Conservation (phyloP, 2,888 invertebrate genomes). For the Branchinecta sandiegonensis region DNA sequence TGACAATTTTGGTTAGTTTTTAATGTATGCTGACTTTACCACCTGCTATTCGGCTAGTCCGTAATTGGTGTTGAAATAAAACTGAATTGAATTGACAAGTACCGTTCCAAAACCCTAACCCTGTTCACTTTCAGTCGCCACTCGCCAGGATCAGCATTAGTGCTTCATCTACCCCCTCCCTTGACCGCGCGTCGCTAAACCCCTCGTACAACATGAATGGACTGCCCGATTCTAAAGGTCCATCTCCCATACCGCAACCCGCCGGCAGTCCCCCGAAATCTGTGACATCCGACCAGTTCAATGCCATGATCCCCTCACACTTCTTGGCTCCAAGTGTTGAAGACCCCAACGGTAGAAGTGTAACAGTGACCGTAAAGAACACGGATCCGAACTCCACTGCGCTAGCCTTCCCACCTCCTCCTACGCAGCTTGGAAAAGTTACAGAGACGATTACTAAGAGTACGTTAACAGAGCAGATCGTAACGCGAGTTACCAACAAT, state of each 20-base stretch:
- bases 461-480: constrained; percentile 85
- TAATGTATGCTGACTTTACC: too few relatives aligned
- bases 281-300: constrained; percentile 84
- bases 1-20: too few relatives aligned
- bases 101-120: neutral
- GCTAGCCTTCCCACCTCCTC: constrained; percentile 63
- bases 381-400: constrained; percentile 47
- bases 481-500: constrained; percentile 86
- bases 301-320: constrained; percentile 85
- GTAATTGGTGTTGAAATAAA: too few relatives aligned
- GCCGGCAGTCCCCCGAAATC: constrained; percentile 41
- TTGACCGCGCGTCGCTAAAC: neutral
- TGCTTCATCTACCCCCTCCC: neutral
- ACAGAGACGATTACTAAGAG: constrained; percentile 92
- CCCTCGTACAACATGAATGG: neutral
- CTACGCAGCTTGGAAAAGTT: constrained; percentile 66
- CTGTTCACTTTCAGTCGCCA: constrained; percentile 28
- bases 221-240: neutral
- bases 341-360: constrained; percentile 38
- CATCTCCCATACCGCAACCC: constrained; percentile 22
- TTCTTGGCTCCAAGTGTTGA: constrained; percentile 43
- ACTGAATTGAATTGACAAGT: too few relatives aligned
- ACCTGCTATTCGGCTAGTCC: too few relatives aligned
- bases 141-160: neutral
- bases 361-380: constrained; percentile 74